These are phyloP conservation scores for Bos indicus DNA, from an alignment of 2,113 vertebrate species.

Conservation along the genomic window DNA sequence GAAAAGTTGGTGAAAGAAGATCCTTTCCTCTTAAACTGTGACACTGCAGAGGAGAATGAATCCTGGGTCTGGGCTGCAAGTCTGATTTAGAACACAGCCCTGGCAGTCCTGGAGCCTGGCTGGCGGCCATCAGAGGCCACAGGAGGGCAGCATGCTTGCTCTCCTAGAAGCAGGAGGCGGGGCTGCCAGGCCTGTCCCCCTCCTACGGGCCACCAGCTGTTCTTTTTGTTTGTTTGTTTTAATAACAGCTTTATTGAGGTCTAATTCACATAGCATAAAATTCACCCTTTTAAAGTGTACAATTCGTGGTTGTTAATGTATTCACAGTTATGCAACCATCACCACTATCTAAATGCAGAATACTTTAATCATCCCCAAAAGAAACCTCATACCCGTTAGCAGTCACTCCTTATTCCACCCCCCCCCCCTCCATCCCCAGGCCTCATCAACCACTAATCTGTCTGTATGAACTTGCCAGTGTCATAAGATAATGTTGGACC, in stretches of 20 bases:
- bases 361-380: not conserved
- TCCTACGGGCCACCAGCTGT: conserved; percentile 27
- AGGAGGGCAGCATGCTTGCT: not conserved
- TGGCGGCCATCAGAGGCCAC: not conserved
- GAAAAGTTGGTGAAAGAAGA: not conserved
- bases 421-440: not conserved
- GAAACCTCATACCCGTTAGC: not conserved
- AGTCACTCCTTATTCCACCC: not conserved
- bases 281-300: not conserved
- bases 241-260: conserved; percentile 58
- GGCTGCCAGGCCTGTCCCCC: not conserved
- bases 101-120: not conserved
- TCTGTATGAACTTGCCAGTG: not conserved
- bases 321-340: not conserved
- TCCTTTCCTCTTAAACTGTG: not conserved
- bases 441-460: not conserved
- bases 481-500: not conserved
- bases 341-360: conserved; percentile 25
- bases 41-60: not conserved
- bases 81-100: not conserved
- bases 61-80: not conserved
- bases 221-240: conserved; percentile 48
- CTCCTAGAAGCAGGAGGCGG: not conserved
- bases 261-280: conserved; percentile 47
- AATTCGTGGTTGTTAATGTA: not conserved